phyloP scores from a whole-genome alignment of 2,113 vertebrate genomes.

The Syrmaticus mikado region DNA sequence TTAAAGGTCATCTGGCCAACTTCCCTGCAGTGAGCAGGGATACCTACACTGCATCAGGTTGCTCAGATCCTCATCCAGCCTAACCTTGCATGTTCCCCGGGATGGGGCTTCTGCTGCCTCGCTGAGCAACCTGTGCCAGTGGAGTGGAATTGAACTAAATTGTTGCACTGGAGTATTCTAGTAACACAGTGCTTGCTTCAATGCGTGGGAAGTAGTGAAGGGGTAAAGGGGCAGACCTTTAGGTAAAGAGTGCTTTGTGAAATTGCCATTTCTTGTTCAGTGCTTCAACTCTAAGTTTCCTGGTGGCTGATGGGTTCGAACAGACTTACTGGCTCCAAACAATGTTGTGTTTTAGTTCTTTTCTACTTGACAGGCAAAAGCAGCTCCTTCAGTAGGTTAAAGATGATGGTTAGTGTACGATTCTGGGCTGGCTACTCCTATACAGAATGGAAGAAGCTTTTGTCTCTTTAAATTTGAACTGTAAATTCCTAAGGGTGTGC shows the following conservation, averaged over 20 bases:
- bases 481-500: not conserved
- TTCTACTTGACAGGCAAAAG: not conserved
- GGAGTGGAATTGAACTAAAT: not conserved
- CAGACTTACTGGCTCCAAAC: not conserved
- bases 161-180: not conserved
- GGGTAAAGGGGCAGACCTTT: not conserved
- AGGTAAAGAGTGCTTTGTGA: fast-evolving
- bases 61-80: no score
- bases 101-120: no score
- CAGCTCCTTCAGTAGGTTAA: not conserved
- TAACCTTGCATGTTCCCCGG: no score
- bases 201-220: not conserved
- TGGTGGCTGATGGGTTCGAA: not conserved
- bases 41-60: no score
- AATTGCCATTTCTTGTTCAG: not conserved
- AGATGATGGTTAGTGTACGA: not conserved
- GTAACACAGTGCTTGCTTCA: not conserved
- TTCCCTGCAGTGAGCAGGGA: no score
- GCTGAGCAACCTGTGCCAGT: no score
- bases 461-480: not conserved
- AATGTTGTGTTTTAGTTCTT: not conserved
- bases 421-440: not conserved
- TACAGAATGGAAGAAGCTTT: not conserved
- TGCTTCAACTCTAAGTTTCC: not conserved
- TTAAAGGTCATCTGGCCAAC: no score